Evolutionary conservation across 92 coral and sea anemone genomes (phyloP).

Genomic region (Muricea muricata): DNA sequence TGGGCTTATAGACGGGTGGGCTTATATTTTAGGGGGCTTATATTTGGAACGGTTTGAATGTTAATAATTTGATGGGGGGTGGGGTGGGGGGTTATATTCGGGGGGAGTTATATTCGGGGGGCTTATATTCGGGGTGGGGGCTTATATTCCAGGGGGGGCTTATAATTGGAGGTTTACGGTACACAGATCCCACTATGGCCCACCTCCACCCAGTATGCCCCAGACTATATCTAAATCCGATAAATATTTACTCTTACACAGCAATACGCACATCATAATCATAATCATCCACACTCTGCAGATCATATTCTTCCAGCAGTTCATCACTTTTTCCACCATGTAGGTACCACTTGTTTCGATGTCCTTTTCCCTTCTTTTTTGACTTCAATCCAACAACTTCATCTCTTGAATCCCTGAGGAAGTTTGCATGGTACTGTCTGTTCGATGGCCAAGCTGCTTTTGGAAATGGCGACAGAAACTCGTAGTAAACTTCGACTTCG

Average conservation of each 20-base stretch:
- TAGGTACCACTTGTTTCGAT: neutral
- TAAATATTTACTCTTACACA: neutral
- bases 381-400: neutral
- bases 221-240: too few species aligned
- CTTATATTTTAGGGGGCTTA: too few species aligned
- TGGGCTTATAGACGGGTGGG: too few species aligned
- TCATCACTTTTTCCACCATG: neutral
- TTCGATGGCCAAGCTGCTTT: neutral
- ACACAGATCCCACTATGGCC: too few species aligned
- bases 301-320: neutral
- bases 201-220: too few species aligned
- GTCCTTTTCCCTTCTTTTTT: neutral
- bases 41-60: too few species aligned
- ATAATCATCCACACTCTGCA: neutral
- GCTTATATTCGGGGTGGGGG: too few species aligned
- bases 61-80: too few species aligned
- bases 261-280: neutral
- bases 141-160: too few species aligned
- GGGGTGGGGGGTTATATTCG: too few species aligned
- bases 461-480: constrained; percentile 5
- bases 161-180: too few species aligned
- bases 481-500: constrained; percentile 1
- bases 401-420: neutral
- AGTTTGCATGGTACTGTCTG: neutral
- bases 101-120: too few species aligned